phyloP scores from a whole-genome alignment of 1,140 invertebrate species.

The Neomicropteryx cornuta region DNA sequence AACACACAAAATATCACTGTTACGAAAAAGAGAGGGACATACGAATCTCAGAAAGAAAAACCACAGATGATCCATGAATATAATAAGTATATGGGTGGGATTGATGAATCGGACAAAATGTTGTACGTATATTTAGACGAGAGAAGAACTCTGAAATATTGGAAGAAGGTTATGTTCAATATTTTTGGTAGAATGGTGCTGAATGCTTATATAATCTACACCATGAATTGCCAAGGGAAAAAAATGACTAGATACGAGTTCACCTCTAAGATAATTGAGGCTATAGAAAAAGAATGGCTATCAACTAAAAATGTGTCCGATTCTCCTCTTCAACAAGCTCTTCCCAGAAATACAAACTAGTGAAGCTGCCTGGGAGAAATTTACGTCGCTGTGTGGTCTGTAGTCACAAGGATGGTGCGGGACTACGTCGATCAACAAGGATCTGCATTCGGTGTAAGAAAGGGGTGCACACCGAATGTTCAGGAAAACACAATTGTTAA shows the following conservation, averaged over 20 bases:
- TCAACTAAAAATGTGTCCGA: slow-evolving; percentile 4
- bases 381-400: slow-evolving; percentile 11
- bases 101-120: no score
- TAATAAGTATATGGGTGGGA: slow-evolving; percentile 12
- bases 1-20: slow-evolving; percentile 1
- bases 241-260: slow-evolving; percentile 16
- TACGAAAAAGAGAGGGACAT: not conserved
- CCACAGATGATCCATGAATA: slow-evolving; percentile 8
- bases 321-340: no score
- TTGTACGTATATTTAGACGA: no score
- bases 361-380: slow-evolving; percentile 12
- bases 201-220: slow-evolving; percentile 18
- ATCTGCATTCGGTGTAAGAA: no score
- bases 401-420: slow-evolving; percentile 12
- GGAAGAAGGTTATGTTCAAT: slow-evolving; percentile 16
- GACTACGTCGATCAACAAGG: no score
- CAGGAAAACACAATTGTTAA: no score
- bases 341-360: slow-evolving; percentile 9
- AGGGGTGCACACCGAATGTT: no score
- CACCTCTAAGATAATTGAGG: slow-evolving; percentile 11
- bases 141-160: slow-evolving; percentile 16
- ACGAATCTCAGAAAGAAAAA: slow-evolving; percentile 8
- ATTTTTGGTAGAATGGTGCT: slow-evolving; percentile 16
- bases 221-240: slow-evolving; percentile 8
- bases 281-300: slow-evolving; percentile 13